These are phyloP conservation scores for Rhabditoides inermis DNA, from an alignment of 2,888 invertebrate genomes.

Conservation along the genomic window DNA sequence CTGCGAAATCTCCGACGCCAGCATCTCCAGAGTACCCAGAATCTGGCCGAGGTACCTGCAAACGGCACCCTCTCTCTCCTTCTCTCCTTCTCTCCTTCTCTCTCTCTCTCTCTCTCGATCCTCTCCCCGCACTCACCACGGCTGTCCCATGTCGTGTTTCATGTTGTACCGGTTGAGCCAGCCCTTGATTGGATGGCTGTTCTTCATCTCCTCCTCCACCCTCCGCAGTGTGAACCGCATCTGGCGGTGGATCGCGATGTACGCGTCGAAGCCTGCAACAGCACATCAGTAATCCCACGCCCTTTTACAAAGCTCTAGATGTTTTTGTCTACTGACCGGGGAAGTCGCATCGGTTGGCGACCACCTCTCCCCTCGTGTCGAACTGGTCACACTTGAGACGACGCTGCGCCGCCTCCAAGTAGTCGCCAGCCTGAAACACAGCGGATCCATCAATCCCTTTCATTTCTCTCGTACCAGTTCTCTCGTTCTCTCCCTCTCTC, in stretches of 20 bases:
- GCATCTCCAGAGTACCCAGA: constrained; percentile 10
- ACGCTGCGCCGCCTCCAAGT: too few relatives aligned
- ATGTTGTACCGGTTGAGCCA: constrained; percentile 38
- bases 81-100: constrained; percentile 2
- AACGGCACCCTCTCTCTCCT: not conserved
- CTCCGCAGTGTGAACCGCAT: constrained; percentile 14
- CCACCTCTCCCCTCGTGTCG: constrained; percentile 9
- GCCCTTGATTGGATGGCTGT: constrained; percentile 35
- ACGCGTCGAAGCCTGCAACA: constrained; percentile 23
- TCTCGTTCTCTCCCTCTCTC: too few relatives aligned
- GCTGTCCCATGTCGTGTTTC: constrained; percentile 30
- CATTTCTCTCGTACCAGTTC: too few relatives aligned
- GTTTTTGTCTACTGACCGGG: constrained; percentile 10
- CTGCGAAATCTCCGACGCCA: constrained; percentile 1
- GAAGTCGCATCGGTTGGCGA: constrained; percentile 17
- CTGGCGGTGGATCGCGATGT: constrained; percentile 22
- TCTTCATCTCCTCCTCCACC: constrained; percentile 20
- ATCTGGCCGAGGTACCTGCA: constrained; percentile 30
- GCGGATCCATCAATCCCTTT: too few relatives aligned
- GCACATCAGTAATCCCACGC: not conserved
- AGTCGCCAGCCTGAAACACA: too few relatives aligned
- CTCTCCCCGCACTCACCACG: constrained; percentile 21
- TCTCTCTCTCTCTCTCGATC: not conserved
- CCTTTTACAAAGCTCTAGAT: not conserved
- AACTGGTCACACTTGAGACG: constrained; percentile 21